A percentile compares a stretch with the other conserved stretches of the same genome.
Conservation (phyloP, 2,797 vertebrate species). For the Eupleurogrammus muticus region DNA sequence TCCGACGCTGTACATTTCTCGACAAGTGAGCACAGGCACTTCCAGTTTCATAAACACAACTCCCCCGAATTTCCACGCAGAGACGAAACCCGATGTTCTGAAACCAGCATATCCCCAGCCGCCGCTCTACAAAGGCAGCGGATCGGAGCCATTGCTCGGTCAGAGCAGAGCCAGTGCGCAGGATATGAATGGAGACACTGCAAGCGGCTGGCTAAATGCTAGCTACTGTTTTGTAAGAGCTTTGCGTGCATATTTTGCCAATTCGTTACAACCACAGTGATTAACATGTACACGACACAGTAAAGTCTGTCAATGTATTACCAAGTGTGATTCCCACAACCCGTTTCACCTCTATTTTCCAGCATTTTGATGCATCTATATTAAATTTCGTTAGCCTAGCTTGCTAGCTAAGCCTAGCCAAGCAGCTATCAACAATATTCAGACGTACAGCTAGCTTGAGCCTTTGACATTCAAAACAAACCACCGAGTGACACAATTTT, state of each 20-base stretch:
- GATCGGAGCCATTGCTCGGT: slow-evolving; percentile 72
- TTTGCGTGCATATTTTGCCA: slow-evolving; percentile 44
- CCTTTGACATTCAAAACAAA: slow-evolving; percentile 85
- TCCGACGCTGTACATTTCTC: slow-evolving; percentile 2
- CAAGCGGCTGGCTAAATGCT: slow-evolving; percentile 74
- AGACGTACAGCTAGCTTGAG: slow-evolving; percentile 80
- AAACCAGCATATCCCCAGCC: background rate
- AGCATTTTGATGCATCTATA: slow-evolving; percentile 62
- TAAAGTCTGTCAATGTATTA: slow-evolving; percentile 3
- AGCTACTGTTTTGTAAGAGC: slow-evolving; percentile 69
- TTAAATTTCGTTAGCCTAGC: slow-evolving; percentile 79
- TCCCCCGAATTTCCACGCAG: background rate
- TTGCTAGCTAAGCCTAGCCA: slow-evolving; percentile 80
- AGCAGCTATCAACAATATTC: slow-evolving; percentile 83
- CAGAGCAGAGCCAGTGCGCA: slow-evolving; percentile 71
- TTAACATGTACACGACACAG: background rate
- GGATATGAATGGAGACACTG: slow-evolving; percentile 83
- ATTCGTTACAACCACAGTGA: background rate
- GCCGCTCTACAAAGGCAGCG: slow-evolving; percentile 53
- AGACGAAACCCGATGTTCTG: background rate
- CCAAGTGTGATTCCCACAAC: slow-evolving; percentile 14
- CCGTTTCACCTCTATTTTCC: slow-evolving; percentile 35
- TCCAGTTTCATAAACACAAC: background rate
- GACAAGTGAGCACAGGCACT: background rate
- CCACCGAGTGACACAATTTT: slow-evolving; percentile 64